These are phyloP conservation scores for Myrmophylax atrothorax DNA, from an alignment of 2,113 vertebrate genomes.

Conservation along the genomic window DNA sequence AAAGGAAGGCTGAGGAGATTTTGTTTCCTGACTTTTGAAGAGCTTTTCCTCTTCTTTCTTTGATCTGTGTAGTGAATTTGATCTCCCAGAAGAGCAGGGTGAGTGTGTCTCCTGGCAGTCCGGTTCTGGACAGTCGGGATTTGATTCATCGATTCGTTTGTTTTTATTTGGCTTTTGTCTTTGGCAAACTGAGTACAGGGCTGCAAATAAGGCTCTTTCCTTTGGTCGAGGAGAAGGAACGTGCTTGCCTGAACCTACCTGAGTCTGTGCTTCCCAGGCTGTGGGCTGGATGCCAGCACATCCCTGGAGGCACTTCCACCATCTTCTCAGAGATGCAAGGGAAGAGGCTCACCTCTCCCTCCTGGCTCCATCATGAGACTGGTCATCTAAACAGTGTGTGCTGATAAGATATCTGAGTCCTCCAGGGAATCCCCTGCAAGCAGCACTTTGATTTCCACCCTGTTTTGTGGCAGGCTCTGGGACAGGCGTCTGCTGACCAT, in stretches of 20 bases:
- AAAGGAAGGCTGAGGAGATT: constrained; percentile 57
- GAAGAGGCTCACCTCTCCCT: not conserved
- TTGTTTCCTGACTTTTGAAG: constrained; percentile 70
- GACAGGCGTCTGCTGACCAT: not conserved
- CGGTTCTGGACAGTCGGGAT: not conserved
- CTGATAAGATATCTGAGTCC: not conserved
- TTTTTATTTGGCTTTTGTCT: constrained; percentile 39
- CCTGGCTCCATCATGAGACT: not conserved
- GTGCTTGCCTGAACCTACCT: constrained; percentile 1
- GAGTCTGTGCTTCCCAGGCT: not conserved
- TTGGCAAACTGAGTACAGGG: not conserved
- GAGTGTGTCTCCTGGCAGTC: constrained; percentile 41
- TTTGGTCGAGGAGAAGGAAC: not conserved
- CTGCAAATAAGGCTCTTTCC: not conserved
- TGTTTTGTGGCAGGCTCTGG: not conserved
- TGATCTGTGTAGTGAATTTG: constrained; percentile 67
- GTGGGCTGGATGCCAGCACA: not conserved
- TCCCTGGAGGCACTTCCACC: not conserved
- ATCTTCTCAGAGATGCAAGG: not conserved
- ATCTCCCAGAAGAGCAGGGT: constrained; percentile 60
- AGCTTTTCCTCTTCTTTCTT: constrained; percentile 65
- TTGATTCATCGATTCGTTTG: constrained; percentile 55
- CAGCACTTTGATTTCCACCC: not conserved
- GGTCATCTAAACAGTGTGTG: not conserved
- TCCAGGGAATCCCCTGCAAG: not conserved